A percentile compares a stretch with the other conserved stretches of the same genome.
Evolutionary conservation across 2,888 invertebrate species (phyloP).

Genomic region (Polydesmus complanatus): DNA sequence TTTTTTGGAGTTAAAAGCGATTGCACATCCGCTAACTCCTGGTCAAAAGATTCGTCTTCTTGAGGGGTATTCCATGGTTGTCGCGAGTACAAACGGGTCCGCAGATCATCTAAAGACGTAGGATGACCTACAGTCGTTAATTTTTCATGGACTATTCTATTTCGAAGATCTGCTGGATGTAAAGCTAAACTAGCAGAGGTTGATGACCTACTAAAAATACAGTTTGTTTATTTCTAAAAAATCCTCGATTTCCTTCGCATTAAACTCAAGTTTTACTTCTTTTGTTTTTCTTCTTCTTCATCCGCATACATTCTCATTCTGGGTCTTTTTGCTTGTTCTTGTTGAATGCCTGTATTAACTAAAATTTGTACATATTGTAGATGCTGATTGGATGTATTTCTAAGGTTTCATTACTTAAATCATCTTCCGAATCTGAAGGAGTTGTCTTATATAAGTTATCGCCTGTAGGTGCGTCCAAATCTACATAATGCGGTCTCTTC

Average conservation of each 20-base stretch:
- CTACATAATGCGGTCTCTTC: conserved; percentile 9
- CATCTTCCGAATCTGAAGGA: not conserved
- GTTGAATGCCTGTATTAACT: not conserved
- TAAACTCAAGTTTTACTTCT: not conserved
- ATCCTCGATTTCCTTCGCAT: not conserved
- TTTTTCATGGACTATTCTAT: not conserved
- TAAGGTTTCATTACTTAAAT: too few species aligned
- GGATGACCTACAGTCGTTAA: not conserved
- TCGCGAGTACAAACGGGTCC: not conserved
- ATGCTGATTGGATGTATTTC: too few species aligned
- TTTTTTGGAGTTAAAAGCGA: not conserved
- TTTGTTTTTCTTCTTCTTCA: conserved; percentile 53
- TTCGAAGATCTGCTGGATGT: not conserved
- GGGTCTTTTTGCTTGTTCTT: conserved; percentile 7
- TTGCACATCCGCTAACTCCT: not conserved
- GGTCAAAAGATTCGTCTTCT: not conserved
- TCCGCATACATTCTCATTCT: conserved; percentile 81
- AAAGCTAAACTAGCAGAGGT: not conserved
- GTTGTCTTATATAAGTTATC: not conserved
- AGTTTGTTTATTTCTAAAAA: not conserved
- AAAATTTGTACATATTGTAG: too few species aligned
- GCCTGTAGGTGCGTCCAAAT: conserved; percentile 12
- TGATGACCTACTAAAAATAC: not conserved
- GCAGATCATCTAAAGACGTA: not conserved
- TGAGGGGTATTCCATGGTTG: not conserved